These are phyloP conservation scores for Morpho deidamia DNA, from an alignment of 2,888 invertebrate genomes.

Conservation along the genomic window DNA sequence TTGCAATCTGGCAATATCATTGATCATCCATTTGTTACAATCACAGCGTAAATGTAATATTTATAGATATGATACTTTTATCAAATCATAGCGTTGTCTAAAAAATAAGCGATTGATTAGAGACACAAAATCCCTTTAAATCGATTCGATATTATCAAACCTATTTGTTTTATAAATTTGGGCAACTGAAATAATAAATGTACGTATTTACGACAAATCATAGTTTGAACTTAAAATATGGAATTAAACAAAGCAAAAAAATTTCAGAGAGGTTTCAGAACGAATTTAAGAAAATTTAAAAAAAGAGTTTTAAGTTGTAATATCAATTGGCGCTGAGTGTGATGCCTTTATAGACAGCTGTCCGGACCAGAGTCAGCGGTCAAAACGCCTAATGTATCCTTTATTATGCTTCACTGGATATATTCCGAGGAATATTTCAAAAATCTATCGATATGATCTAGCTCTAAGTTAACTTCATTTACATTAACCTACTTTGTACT, in stretches of 20 bases:
- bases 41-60: constrained; percentile 2
- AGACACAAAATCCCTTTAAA: background rate
- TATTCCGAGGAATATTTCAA: no score
- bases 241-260: background rate
- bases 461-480: no score
- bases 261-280: no score
- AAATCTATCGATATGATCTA: no score
- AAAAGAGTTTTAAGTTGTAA: no score
- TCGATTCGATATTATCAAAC: background rate
- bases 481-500: no score
- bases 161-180: background rate
- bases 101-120: constrained; percentile 3
- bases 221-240: background rate
- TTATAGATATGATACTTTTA: constrained; percentile 7
- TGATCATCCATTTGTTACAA: background rate
- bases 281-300: no score
- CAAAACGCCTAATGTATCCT: no score
- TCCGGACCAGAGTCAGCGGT: no score
- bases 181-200: background rate
- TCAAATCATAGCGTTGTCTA: background rate
- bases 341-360: no score
- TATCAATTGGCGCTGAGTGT: no score
- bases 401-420: no score
- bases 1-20: constrained; percentile 4
- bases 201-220: background rate